Evolutionary conservation across 2,113 vertebrate species (phyloP).

Genomic region (Otocyon megalotis): DNA sequence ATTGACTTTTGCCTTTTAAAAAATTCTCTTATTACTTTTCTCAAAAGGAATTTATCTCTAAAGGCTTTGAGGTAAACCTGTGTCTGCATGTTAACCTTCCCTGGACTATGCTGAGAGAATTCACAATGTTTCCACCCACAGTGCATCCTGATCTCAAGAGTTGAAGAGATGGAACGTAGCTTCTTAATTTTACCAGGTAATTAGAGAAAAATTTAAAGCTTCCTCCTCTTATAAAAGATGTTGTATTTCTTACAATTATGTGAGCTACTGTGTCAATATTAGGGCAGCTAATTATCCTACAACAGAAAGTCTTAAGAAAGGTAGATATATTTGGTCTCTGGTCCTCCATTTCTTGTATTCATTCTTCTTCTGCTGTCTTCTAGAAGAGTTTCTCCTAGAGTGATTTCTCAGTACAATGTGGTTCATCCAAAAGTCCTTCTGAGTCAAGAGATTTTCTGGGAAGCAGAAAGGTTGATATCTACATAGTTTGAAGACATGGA

Average conservation of each 20-base stretch:
- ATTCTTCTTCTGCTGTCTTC: not conserved
- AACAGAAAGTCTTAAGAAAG: not conserved
- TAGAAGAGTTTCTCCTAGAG: not conserved
- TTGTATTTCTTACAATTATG: slow-evolving; percentile 38
- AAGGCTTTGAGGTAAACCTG: not conserved
- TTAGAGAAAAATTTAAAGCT: not conserved
- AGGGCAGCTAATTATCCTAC: slow-evolving; percentile 25
- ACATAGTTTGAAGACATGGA: not conserved
- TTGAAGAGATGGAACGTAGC: not conserved
- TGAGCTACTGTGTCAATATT: not conserved
- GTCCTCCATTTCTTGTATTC: not conserved
- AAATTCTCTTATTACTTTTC: slow-evolving; percentile 29
- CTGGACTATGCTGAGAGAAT: not conserved
- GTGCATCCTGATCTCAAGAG: not conserved
- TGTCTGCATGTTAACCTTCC: not conserved
- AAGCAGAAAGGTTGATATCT: not conserved
- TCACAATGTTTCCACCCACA: not conserved
- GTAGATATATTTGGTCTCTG: not conserved
- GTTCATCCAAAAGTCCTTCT: slow-evolving; percentile 41
- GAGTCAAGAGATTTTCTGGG: not conserved
- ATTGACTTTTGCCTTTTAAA: slow-evolving; percentile 19
- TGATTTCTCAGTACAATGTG: not conserved
- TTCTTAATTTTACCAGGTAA: slow-evolving; percentile 18
- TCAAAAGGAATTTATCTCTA: slow-evolving; percentile 11
- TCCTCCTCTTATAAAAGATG: not conserved